Percentiles rank a stretch among this genome's conserved stretches.
These are phyloP conservation scores for Hafferia zeledoni DNA, from an alignment of 2,797 vertebrate genomes.

Conservation along the genomic window DNA sequence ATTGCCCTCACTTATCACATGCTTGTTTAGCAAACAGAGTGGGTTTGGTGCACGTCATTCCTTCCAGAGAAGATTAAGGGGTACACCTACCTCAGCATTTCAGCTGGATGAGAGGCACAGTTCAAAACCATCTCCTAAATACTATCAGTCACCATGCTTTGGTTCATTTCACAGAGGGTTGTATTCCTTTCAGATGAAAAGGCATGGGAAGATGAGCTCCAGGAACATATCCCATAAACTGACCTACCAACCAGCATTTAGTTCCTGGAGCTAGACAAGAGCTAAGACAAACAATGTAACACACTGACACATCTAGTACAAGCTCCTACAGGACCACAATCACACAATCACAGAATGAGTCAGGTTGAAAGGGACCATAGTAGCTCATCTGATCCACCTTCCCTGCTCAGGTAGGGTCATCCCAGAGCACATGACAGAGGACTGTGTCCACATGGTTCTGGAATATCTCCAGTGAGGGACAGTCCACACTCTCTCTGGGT, in stretches of 20 bases:
- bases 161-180: background rate
- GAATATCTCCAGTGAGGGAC: too few species aligned
- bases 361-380: background rate
- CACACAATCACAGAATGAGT: background rate
- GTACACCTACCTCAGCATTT: background rate
- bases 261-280: background rate
- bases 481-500: background rate
- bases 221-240: background rate
- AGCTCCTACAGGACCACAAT: background rate
- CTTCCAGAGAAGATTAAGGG: background rate
- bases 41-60: background rate
- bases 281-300: background rate
- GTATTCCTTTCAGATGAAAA: background rate
- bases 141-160: background rate
- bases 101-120: background rate
- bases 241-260: background rate
- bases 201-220: background rate
- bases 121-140: background rate
- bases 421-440: background rate
- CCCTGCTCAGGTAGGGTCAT: background rate
- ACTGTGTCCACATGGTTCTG: background rate
- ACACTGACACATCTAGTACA: background rate
- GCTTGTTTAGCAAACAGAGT: background rate
- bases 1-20: background rate
- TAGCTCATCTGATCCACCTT: background rate